phyloP scores from a whole-genome alignment of 2,113 vertebrate species.

The Equus quagga region DNA sequence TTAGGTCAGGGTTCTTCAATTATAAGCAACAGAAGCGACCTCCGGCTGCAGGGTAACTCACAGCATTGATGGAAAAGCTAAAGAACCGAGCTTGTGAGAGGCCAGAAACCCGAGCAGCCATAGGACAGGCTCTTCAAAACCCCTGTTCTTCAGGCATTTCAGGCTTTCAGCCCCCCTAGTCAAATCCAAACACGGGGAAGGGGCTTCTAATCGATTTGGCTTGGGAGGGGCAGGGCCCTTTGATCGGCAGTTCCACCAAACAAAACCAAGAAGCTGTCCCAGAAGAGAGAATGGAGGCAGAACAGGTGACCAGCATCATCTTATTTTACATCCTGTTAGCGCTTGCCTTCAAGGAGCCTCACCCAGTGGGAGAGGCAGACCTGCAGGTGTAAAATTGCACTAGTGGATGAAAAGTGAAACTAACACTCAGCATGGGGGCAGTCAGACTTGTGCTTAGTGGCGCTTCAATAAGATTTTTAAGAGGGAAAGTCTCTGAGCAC shows the following conservation, averaged over 20 bases:
- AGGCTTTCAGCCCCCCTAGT: neutral
- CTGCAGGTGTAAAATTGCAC: neutral
- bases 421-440: rapidly evolving
- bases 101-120: neutral
- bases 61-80: neutral
- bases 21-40: neutral
- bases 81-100: neutral
- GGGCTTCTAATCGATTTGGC: neutral
- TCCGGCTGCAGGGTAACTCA: neutral
- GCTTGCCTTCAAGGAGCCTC: neutral
- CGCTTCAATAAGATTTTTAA: neutral
- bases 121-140: neutral
- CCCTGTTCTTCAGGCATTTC: neutral
- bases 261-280: neutral
- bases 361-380: neutral
- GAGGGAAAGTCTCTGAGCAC: neutral
- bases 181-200: neutral
- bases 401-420: neutral
- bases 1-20: neutral
- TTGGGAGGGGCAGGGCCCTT: neutral
- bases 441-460: neutral
- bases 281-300: neutral
- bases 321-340: too few species aligned
- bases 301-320: too few species aligned
- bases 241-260: neutral